These are phyloP conservation scores for Chloropsis cyanopogon DNA, from an alignment of 2,113 vertebrate genomes.

Conservation along the genomic window DNA sequence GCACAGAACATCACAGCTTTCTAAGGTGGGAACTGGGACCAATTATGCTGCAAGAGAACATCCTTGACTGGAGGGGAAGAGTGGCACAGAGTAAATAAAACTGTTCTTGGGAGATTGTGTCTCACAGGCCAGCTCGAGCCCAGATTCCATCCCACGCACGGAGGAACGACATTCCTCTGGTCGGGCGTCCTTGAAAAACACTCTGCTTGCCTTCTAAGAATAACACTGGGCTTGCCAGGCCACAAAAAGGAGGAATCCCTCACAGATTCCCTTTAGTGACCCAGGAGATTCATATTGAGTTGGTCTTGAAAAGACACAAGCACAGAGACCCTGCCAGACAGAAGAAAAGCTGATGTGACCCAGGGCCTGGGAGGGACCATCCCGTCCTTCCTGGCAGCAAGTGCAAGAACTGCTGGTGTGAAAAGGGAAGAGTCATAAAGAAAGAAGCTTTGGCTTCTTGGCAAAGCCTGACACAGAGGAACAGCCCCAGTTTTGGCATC, in stretches of 20 bases:
- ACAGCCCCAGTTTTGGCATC: not conserved
- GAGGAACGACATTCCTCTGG: conserved; percentile 13
- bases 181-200: not conserved
- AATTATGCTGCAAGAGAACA: conserved; percentile 49
- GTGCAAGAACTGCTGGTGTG: not conserved
- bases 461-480: not conserved
- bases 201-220: conserved; percentile 45
- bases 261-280: not conserved
- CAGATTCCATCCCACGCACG: conserved; percentile 17
- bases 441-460: not conserved
- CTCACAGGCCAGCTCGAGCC: conserved; percentile 1
- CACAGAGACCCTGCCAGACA: not conserved
- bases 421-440: not conserved
- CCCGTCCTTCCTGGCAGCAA: not conserved
- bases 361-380: not conserved
- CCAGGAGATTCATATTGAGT: rapidly evolving
- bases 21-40: conserved; percentile 51
- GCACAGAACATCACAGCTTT: conserved; percentile 9
- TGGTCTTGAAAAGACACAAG: not conserved
- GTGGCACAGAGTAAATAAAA: conserved; percentile 33
- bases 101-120: not conserved
- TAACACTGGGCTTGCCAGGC: not conserved
- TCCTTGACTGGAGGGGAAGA: conserved; percentile 48
- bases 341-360: not conserved
- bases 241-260: not conserved